phyloP scores from a whole-genome alignment of 2,797 vertebrate genomes.

The Phrynocephalus forsythii region DNA sequence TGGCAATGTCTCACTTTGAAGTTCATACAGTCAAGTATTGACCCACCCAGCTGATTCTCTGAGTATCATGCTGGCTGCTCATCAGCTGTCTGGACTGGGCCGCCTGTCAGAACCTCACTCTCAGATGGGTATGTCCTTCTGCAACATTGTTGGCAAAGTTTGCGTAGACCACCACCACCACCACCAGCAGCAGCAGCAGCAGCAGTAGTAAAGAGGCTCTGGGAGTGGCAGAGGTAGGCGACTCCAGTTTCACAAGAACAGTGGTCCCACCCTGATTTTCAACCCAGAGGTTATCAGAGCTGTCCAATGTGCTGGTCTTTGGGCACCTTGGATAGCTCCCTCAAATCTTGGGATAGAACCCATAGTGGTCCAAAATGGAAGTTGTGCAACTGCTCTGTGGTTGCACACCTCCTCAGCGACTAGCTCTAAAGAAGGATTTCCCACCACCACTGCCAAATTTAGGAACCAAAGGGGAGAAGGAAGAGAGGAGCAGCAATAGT shows the following conservation, averaged over 20 bases:
- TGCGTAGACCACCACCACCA: not conserved
- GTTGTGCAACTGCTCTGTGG: too few species aligned
- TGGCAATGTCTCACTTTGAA: not conserved
- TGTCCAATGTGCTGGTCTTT: too few species aligned
- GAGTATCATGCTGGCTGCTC: not conserved
- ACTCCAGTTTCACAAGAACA: too few species aligned
- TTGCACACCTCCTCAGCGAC: too few species aligned
- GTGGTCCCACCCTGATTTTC: too few species aligned
- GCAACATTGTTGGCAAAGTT: not conserved
- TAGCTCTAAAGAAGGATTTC: not conserved
- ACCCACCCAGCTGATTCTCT: not conserved
- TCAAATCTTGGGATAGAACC: too few species aligned
- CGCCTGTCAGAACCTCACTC: not conserved
- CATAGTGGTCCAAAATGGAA: too few species aligned
- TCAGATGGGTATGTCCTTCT: not conserved
- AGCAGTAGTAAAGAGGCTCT: not conserved
- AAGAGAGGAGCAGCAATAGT: too few species aligned
- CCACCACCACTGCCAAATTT: not conserved
- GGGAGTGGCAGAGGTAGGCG: too few species aligned
- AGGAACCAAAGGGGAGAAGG: not conserved
- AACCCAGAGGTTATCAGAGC: too few species aligned
- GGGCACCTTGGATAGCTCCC: too few species aligned
- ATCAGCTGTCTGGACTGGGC: not conserved
- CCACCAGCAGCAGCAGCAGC: not conserved
- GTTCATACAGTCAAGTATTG: not conserved